Evolutionary conservation across 2,888 invertebrate genomes (phyloP), one percentile per base, ranked within the genome.

Genomic region (Caenorhabditis sp.): DNA sequence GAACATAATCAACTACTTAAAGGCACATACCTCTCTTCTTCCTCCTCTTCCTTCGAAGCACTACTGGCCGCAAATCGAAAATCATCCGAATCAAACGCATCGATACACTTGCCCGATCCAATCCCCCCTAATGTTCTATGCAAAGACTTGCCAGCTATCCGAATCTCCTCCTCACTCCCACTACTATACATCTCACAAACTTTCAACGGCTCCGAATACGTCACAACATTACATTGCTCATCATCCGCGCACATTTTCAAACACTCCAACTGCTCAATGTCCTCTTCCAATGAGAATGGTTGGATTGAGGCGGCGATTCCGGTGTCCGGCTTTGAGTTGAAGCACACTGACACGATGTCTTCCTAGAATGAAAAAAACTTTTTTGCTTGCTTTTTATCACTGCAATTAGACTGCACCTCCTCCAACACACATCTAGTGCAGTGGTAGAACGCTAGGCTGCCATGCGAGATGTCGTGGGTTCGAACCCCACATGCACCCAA

Each of bases 321-420:
- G 5, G 67, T 58, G 20, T 64, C 60, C 23, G 60, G 49, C n/a
- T 67, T 63, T 7, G 63, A 57, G 23, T 67, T 67, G 43, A 58
- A 71, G 36, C 71, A 71, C 25, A 66, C 71, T 1, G 67, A 63
- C 54, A 67, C 71, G 8, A 71, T 67, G 63, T 71, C 67, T 67
- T 67, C 67, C 71, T 71, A 49, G 14, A n/a, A n/a, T 49, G 49
- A 49, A n/a, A n/a, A n/a, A n/a, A n/a, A n/a, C n/a, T n/a, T n/a
- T n/a, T n/a, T n/a, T n/a, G n/a, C n/a, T n/a, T n/a, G n/a, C n/a
- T n/a, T n/a, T n/a, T n/a, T n/a, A n/a, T n/a, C n/a, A n/a, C n/a
- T n/a, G n/a, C n/a, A n/a, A n/a, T n/a, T n/a, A n/a, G n/a, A n/a
- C n/a, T n/a, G n/a, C n/a, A n/a, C n/a, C n/a, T n/a, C n/a, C n/a